Conservation (phyloP, 2,797 vertebrate genomes). For the Anolis apletophallus region DNA sequence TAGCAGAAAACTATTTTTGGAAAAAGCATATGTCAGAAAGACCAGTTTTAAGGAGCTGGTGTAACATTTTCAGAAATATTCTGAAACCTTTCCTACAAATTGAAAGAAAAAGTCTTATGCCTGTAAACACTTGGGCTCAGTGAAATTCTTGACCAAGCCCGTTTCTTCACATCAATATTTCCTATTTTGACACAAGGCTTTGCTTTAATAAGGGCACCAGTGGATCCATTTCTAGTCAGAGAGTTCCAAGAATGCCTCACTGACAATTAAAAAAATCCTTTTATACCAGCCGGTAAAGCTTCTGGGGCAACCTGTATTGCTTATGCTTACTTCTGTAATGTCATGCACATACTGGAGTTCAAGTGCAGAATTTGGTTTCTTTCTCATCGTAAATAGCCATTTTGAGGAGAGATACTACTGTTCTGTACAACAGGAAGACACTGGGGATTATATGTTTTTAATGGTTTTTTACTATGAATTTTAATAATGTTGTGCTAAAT, state of each 20-base stretch:
- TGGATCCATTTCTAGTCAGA: neutral
- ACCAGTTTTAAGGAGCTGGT: neutral
- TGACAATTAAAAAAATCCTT: neutral
- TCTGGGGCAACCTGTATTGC: no score
- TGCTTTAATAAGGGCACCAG: slow-evolving; percentile 13
- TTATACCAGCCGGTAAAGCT: neutral
- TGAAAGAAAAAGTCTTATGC: neutral
- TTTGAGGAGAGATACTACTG: neutral
- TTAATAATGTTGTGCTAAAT: no score
- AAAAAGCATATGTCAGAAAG: neutral
- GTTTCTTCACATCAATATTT: slow-evolving; percentile 44
- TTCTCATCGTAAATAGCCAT: neutral
- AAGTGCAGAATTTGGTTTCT: neutral
- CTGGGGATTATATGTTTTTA: no score
- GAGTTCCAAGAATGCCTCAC: neutral
- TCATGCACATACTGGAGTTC: no score
- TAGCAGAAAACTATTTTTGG: neutral
- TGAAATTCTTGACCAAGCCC: slow-evolving; percentile 37
- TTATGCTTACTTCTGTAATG: no score
- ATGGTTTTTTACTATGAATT: no score
- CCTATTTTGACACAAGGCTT: slow-evolving; percentile 44
- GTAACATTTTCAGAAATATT: neutral
- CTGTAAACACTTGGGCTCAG: neutral
- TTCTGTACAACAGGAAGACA: no score
- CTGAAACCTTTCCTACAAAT: neutral